Evolutionary conservation across 2,113 vertebrate species (phyloP), one percentile per base, ranked within the genome.

Genomic region (Phocoena sinus): DNA sequence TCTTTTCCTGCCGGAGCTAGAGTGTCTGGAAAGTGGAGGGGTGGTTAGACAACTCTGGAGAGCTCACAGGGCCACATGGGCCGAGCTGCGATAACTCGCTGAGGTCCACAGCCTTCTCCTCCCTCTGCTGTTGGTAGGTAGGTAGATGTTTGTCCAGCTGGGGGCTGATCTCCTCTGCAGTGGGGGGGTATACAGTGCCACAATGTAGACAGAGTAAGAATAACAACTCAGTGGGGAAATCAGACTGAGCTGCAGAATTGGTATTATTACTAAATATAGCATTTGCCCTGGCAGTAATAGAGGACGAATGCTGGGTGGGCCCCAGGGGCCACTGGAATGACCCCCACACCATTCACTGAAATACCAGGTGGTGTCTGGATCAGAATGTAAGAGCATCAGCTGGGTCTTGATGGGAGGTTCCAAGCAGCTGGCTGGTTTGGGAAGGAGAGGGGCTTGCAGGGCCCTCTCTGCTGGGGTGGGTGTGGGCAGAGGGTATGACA

Each of bases 31-130:
- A 60, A 21, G 28, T 4, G 11, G 70, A 56, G 47, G 14, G 79
- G 8, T 14, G 13, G 47, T 41, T 58, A 9, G 26, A 56, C 10
- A 60, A 3, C 60, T 31, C 15, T 13, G n/a, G 84, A n/a, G 81
- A 65, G 17, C 47, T 68, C 0, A 2, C 18, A 5, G 36, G 12
- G 21, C 41, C 31, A 12, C 0, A 31, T 3, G 5, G 7, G 23
- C 15, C 2, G 41, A 53, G n/a, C 26, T 53, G 33, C 7, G 11
- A 87, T 94, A 68, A 25, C 25, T 28, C 90, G 17, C 2, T 14
- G 68, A 33, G 38, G 20, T 21, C 60, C 41, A 11, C 12, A 44
- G 92, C 3, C 62, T 82, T n/a, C 26, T 77, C 15, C 25, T 58
- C 5, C 83, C 5, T 53, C 9, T 0, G 10, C 50, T 63, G 31